Conservation (phyloP, 2,888 invertebrate species). For the Aphodius sticticus region DNA sequence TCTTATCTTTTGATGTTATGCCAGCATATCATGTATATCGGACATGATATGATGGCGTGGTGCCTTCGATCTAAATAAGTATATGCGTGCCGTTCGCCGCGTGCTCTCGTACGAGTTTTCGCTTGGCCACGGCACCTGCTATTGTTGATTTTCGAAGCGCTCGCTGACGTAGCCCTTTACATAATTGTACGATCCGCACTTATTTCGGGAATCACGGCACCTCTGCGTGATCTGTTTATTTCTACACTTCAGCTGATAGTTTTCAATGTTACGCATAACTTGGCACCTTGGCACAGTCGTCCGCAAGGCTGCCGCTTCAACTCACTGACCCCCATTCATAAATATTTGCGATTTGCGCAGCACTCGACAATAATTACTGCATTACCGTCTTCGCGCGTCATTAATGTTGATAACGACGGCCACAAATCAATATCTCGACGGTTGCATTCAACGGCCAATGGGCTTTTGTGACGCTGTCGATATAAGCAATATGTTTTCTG, state of each 20-base stretch:
- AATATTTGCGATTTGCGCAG: background rate
- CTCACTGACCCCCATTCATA: constrained; percentile 30
- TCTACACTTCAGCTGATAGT: background rate
- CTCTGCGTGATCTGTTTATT: background rate
- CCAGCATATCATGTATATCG: too few species aligned
- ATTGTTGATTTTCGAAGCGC: background rate
- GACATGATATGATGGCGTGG: too few species aligned
- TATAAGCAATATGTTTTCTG: too few species aligned
- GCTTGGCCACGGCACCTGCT: background rate
- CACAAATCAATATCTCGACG: background rate
- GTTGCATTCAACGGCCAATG: too few species aligned
- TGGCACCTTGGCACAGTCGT: constrained; percentile 4
- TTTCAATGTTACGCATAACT: constrained; percentile 15
- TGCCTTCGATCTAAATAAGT: too few species aligned
- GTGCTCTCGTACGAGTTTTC: background rate
- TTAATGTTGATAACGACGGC: background rate
- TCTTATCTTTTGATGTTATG: too few species aligned
- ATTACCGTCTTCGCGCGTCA: background rate
- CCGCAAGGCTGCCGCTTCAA: constrained; percentile 7
- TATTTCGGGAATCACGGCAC: background rate
- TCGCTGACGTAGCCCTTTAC: background rate
- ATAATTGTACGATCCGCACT: background rate
- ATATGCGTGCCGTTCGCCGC: background rate
- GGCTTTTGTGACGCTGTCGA: too few species aligned
- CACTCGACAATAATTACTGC: background rate